phyloP scores from a whole-genome alignment of 1,140 invertebrate genomes.

The Chironomus striatipennis region DNA sequence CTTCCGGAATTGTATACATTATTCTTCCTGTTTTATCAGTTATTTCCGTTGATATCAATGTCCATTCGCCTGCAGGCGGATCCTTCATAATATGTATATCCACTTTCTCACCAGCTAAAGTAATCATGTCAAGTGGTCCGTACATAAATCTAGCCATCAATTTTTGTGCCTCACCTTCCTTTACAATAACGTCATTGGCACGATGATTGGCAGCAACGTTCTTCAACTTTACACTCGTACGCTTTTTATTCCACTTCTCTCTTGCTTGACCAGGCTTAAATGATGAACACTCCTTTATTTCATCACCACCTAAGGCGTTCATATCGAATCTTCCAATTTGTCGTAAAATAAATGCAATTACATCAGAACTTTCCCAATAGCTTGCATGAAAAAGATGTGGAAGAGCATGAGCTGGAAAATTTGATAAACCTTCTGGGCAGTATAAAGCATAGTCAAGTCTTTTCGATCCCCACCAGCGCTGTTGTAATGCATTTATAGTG shows the following conservation, averaged over 20 bases:
- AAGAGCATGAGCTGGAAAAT: slow-evolving; percentile 93
- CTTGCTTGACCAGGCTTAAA: slow-evolving; percentile 84
- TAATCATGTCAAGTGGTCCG: slow-evolving; percentile 86
- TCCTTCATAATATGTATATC: slow-evolving; percentile 95
- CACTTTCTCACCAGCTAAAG: slow-evolving; percentile 74
- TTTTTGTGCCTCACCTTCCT: slow-evolving; percentile 78
- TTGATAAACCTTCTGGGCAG: slow-evolving; percentile 92
- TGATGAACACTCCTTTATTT: slow-evolving; percentile 65
- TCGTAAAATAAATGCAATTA: slow-evolving; percentile 93
- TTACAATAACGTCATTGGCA: slow-evolving; percentile 95
- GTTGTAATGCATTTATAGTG: slow-evolving; percentile 83
- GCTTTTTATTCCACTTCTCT: slow-evolving; percentile 95
- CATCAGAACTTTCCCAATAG: slow-evolving; percentile 98
- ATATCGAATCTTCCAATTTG: slow-evolving; percentile 82
- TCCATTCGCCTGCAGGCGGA: slow-evolving; percentile 87
- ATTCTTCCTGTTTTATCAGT: slow-evolving; percentile 94
- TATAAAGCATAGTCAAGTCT: slow-evolving; percentile 95
- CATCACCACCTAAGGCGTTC: slow-evolving; percentile 54
- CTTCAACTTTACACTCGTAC: slow-evolving; percentile 95
- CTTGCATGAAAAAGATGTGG: slow-evolving; percentile 98
- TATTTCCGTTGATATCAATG: slow-evolving; percentile 74
- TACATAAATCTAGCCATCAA: slow-evolving; percentile 94
- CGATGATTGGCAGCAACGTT: slow-evolving; percentile 97
- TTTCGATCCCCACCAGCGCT: slow-evolving; percentile 97
- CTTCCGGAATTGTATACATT: slow-evolving; percentile 73